A percentile compares a stretch with the other conserved stretches of the same genome.
Conservation (phyloP, 2,113 vertebrate species). For the Lontra canadensis region DNA sequence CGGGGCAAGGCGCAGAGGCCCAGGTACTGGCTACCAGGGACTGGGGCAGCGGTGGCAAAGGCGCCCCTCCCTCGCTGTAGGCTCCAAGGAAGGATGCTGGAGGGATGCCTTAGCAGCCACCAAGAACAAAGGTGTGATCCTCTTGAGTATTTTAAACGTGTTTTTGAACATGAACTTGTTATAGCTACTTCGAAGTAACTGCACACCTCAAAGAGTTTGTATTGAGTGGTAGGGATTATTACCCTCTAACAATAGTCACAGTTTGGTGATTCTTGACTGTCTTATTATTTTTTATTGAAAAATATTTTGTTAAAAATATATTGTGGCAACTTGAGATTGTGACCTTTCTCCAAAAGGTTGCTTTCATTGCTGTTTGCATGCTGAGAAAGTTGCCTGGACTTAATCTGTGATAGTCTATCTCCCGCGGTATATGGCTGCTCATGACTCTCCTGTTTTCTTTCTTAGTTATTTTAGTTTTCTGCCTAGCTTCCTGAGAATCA, state of each 20-base stretch:
- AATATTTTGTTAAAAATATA: background rate
- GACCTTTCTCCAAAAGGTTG: background rate
- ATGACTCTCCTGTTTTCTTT: background rate
- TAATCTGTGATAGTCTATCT: background rate
- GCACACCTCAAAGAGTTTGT: background rate
- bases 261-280: background rate
- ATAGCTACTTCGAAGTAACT: background rate
- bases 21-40: too few relatives aligned
- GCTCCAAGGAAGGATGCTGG: too few relatives aligned
- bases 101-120: too few relatives aligned
- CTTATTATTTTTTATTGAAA: background rate
- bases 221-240: background rate
- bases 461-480: background rate
- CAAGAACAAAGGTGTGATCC: too few relatives aligned
- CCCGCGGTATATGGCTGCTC: accelerated
- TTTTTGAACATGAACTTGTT: background rate
- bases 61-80: too few relatives aligned
- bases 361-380: background rate
- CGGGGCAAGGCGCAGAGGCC: too few relatives aligned
- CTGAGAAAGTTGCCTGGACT: background rate
- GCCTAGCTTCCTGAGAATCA: background rate
- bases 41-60: too few relatives aligned
- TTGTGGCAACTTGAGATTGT: background rate
- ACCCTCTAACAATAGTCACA: background rate
- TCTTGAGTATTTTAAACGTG: background rate